Evolutionary conservation across 2,113 vertebrate species (phyloP), one percentile per base, ranked within the genome.

Genomic region (Lontra canadensis): DNA sequence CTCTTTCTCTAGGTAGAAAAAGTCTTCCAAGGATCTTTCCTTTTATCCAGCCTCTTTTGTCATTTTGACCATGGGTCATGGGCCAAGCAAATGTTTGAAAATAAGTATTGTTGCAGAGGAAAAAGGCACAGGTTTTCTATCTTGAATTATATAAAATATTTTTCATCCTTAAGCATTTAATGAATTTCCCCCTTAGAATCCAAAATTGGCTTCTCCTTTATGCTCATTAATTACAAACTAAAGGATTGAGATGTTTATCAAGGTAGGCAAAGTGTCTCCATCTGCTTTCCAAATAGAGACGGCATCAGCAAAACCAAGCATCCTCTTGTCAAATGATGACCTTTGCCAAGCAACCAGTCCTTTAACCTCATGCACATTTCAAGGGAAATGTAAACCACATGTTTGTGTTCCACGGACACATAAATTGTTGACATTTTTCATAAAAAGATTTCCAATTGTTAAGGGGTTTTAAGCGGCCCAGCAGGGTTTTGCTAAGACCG

Each of bases 171-270:
- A 90, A 88, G 52, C 31, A 83, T 88, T 85, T 74, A 29, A 63
- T 55, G 12, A 73, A 76, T 88, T 94, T 36, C 15, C 23, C 10
- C 52, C 47, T 79, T 44, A 59, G 7, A 69, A 87, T 52, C 7
- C 42, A 52, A 79, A 79, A 52, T 3, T 87, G 34, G 11, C 17
- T 84, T 59, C 31, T 78, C 47, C 76, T 86, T 89, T 93, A 49
- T 65, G 63, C 74, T 97, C 42, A 71, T 76, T 92, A 89, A 90
- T 88, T 92, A 47, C 17, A 90, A 97, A 92, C 84, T 84, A 84
- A 74, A 90, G 23, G 36, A 92, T 18, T 80, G 73, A 89, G 92
- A 14, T 39, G 0, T 59, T 88, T 96, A 52, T n/a, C 88, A 61
- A 96, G 74, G 44, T 86, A 71, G 55, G 69, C 29, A 73, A 71